phyloP scores from a whole-genome alignment of 2,888 invertebrate species.

The Chrysina gloriosa region DNA sequence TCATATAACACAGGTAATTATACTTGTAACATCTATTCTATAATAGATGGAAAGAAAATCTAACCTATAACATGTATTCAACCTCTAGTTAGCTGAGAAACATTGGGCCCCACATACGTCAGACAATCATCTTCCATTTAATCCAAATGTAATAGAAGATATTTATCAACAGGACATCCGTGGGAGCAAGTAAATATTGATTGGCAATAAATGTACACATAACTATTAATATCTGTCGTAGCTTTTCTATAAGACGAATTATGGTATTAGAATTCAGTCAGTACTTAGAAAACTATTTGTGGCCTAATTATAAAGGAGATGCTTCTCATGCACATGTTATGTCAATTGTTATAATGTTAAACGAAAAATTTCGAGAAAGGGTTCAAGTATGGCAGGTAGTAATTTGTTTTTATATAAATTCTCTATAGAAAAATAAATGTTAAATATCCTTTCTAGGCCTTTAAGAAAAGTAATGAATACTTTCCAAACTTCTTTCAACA shows the following conservation, averaged over 20 bases:
- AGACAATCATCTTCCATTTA: conserved; percentile 77
- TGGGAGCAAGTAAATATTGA: conserved; percentile 77
- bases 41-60: conserved; percentile 33
- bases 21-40: background rate
- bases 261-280: conserved; percentile 98
- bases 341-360: conserved; percentile 98
- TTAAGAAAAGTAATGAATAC: conserved; percentile 80
- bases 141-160: conserved; percentile 85
- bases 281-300: conserved; percentile 95
- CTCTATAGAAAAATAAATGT: background rate
- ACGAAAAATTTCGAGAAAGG: conserved; percentile 97
- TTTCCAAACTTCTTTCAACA: conserved; percentile 87
- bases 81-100: conserved; percentile 82
- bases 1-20: conserved; percentile 83
- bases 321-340: conserved; percentile 90
- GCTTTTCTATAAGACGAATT: conserved; percentile 86
- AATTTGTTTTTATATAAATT: background rate
- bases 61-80: conserved; percentile 44
- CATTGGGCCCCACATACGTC: conserved; percentile 93
- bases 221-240: conserved; percentile 53
- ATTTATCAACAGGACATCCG: conserved; percentile 90
- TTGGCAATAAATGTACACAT: too few relatives aligned
- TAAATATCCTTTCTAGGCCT: conserved; percentile 67
- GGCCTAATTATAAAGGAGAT: conserved; percentile 92
- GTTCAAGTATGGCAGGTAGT: conserved; percentile 94